Evolutionary conservation across 2,113 vertebrate genomes (phyloP), one percentile per base, ranked within the genome.

Genomic region (Varanus komodoensis): DNA sequence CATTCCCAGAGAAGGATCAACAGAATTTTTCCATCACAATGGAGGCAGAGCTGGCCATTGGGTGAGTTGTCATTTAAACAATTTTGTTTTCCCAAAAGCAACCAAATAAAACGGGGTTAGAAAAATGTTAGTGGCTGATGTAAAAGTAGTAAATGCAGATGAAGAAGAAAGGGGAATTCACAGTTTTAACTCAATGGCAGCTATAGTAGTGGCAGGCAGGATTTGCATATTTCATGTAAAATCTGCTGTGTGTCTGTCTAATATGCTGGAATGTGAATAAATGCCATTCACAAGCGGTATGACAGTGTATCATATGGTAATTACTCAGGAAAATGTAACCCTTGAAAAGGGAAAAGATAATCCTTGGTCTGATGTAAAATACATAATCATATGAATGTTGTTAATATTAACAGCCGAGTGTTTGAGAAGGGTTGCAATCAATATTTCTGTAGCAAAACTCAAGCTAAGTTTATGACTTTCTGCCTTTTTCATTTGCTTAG

Each of bases 21-120:
- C n/a, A 9, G 34, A 69, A 38, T 67, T 32, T 57, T 74, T 4
- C 52, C 3, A 1, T 32, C 19, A 68, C 0, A 0, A 17, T 48
- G 82, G 75, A 50, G 84, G 32, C 4, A 1, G 2, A 3, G 7
- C 5, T 14, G 14, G 0, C 50, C 25, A 1, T 6, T 21, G 12
- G 88, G 87, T 81, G 67, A 78, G 75, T 73, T 69, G 32, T 85
- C 50, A 69, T 69, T 85, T 25, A 4, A 48, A 54, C 2, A 0
- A 0, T 54, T 14, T 12, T 38, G n/a, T 19, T 83, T 61, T 21
- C 21, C 48, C 54, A 86, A 57, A 14, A 34, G 74, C 52, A 57
- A 6, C 15, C 17, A 52, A 50, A 19, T 2, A 8, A 32, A 25
- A 54, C 1, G 8, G 19, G 0, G 0, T 15, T 0, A 7, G 11